Evolutionary conservation across 2,797 vertebrate genomes (phyloP).

Genomic region (Hybognathus amarus): DNA sequence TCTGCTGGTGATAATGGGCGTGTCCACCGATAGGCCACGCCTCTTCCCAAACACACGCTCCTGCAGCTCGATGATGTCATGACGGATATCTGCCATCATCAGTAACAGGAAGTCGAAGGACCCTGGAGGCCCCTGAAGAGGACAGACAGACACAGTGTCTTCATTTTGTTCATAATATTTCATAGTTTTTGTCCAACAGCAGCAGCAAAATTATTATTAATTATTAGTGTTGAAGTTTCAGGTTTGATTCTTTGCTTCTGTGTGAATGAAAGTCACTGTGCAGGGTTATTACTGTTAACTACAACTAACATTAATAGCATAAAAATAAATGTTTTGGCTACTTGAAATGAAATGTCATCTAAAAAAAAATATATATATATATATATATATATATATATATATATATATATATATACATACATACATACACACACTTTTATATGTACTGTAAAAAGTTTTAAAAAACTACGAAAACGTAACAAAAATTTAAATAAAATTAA

Average conservation of each 20-base stretch:
- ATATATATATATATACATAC: no score
- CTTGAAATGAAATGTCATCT: background rate
- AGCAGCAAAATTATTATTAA: slow-evolving; percentile 50
- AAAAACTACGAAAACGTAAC: no score
- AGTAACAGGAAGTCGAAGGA: slow-evolving; percentile 96
- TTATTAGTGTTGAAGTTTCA: background rate
- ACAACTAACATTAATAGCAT: no score
- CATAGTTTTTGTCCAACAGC: no score
- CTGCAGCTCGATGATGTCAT: slow-evolving; percentile 92
- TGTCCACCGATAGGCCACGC: slow-evolving; percentile 71
- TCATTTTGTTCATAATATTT: slow-evolving; percentile 62
- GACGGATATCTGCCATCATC: slow-evolving; percentile 95
- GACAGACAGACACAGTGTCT: slow-evolving; percentile 67
- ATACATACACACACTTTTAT: no score
- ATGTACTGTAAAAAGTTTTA: no score
- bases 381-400: no score
- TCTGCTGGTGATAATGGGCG: slow-evolving; percentile 70
- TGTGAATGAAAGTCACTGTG: no score
- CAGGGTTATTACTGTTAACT: no score
- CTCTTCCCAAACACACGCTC: slow-evolving; percentile 85
- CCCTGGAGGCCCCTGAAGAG: slow-evolving; percentile 88
- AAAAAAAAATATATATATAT: background rate
- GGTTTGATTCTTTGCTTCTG: background rate
- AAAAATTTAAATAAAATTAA: background rate
- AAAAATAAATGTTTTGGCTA: background rate